These are phyloP conservation scores for Columba janthina DNA, from an alignment of 2,113 vertebrate genomes.

Conservation along the genomic window DNA sequence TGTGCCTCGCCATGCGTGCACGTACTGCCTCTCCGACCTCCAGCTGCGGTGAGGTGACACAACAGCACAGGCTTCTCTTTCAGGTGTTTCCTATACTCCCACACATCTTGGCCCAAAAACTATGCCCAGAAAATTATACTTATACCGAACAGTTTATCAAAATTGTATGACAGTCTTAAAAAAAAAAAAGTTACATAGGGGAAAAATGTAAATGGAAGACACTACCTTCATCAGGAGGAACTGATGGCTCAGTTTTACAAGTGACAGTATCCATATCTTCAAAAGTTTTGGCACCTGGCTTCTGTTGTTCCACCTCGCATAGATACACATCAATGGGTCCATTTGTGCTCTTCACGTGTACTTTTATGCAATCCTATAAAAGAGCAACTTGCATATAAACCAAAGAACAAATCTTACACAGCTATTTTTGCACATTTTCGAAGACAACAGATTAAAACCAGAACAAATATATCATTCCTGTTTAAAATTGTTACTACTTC, in stretches of 20 bases:
- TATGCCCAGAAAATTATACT: background rate
- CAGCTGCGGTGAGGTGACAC: background rate
- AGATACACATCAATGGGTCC: constrained; percentile 85
- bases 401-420: background rate
- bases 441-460: background rate
- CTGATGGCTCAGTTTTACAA: background rate
- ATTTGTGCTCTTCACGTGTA: constrained; percentile 85
- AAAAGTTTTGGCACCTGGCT: background rate
- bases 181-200: fast-evolving
- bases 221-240: constrained; percentile 34
- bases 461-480: background rate
- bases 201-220: background rate
- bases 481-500: background rate
- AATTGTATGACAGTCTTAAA: background rate
- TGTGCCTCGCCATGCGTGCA: background rate
- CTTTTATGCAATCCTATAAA: constrained; percentile 84
- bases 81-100: background rate
- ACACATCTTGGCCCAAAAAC: background rate
- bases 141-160: background rate
- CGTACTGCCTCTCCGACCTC: background rate
- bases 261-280: background rate
- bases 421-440: background rate
- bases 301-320: constrained; percentile 76
- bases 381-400: background rate
- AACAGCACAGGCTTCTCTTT: background rate